Evolutionary conservation across 2,888 invertebrate species (phyloP).

Genomic region (Melikaiella ostensackeni): DNA sequence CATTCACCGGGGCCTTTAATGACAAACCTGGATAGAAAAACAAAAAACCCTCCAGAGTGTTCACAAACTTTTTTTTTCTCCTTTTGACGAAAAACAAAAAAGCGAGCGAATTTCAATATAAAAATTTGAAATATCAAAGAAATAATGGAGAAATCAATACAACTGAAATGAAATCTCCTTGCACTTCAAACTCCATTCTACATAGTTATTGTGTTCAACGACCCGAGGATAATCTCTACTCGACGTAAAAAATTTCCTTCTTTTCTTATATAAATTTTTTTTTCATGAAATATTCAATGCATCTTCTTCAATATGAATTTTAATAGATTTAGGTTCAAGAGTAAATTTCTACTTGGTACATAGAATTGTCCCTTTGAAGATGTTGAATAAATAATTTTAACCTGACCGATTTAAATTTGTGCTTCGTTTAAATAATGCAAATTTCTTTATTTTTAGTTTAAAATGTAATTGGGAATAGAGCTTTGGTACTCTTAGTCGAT

Average conservation of each 20-base stretch:
- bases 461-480: too few species aligned
- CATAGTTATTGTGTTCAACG: conserved; percentile 2
- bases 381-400: too few species aligned
- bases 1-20: conserved; percentile 12
- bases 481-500: too few species aligned
- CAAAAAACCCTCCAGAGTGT: background rate
- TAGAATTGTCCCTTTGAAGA: too few species aligned
- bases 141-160: conserved; percentile 1
- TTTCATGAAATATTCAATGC: too few species aligned
- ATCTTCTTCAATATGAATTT: too few species aligned
- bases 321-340: too few species aligned
- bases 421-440: too few species aligned
- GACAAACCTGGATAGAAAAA: conserved; percentile 24
- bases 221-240: conserved; percentile 4
- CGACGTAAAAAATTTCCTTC: background rate
- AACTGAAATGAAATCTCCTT: conserved; percentile 1
- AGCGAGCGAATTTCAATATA: background rate
- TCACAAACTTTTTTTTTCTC: background rate
- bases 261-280: too few species aligned
- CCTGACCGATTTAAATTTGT: too few species aligned
- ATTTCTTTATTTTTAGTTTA: too few species aligned
- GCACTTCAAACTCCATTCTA: background rate
- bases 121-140: background rate
- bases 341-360: too few species aligned
- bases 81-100: conserved; percentile 1